These are phyloP conservation scores for Operophtera brumata DNA, from an alignment of 2,888 invertebrate species.

Conservation along the genomic window DNA sequence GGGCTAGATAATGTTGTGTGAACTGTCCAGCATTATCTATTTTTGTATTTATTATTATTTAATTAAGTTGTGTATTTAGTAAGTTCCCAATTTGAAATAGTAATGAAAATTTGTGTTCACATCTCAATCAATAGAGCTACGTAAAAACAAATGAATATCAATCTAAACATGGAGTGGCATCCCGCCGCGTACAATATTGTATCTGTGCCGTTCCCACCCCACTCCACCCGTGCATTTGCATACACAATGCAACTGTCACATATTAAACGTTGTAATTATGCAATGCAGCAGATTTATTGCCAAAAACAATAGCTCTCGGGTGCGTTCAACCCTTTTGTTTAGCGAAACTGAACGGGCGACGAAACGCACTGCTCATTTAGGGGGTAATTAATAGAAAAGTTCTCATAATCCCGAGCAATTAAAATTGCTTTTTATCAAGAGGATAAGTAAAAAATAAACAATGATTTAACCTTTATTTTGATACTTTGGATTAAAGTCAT, in stretches of 20 bases:
- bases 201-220: constrained; percentile 66
- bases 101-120: background rate
- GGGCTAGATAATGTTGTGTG: no score
- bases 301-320: constrained; percentile 68
- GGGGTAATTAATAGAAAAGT: constrained; percentile 74
- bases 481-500: constrained; percentile 18
- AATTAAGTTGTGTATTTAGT: no score
- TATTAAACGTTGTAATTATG: constrained; percentile 75
- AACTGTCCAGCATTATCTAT: no score
- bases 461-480: constrained; percentile 50
- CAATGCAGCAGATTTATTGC: constrained; percentile 75
- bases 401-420: constrained; percentile 72
- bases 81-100: background rate
- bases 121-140: background rate
- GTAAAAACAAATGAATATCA: constrained; percentile 28
- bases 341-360: constrained; percentile 45
- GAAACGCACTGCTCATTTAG: constrained; percentile 69
- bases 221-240: constrained; percentile 70
- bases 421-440: constrained; percentile 52
- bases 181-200: constrained; percentile 69
- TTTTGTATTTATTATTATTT: no score
- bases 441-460: constrained; percentile 50
- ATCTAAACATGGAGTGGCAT: constrained; percentile 49
- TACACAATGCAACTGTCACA: constrained; percentile 76
- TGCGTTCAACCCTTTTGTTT: constrained; percentile 67